Evolutionary conservation across 2,888 invertebrate genomes (phyloP).

Genomic region (Branchellion lobata): DNA sequence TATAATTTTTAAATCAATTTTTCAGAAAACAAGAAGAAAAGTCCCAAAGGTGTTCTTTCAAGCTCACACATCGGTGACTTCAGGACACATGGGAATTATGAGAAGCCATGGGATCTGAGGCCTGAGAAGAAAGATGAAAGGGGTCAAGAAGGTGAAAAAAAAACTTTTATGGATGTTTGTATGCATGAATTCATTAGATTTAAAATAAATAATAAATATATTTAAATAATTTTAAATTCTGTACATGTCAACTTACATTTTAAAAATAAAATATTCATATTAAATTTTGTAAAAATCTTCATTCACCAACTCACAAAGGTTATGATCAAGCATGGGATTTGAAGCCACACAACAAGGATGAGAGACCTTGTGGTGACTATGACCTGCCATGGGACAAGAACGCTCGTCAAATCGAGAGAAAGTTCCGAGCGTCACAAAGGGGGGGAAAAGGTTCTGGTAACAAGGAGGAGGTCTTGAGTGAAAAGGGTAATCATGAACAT

Average conservation of each 20-base stretch:
- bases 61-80: constrained; percentile 37
- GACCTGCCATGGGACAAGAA: constrained; percentile 52
- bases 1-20: no score
- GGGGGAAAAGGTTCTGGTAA: constrained; percentile 20
- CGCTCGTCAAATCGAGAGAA: constrained; percentile 44
- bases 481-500: no score
- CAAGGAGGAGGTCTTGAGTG: neutral
- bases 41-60: neutral
- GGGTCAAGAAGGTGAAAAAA: constrained; percentile 32
- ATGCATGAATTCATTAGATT: no score
- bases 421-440: constrained; percentile 43
- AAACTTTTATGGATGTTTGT: no score
- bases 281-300: neutral
- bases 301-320: constrained; percentile 17
- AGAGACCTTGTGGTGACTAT: constrained; percentile 50
- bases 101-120: constrained; percentile 53
- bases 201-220: no score
- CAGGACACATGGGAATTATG: constrained; percentile 52
- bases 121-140: constrained; percentile 52
- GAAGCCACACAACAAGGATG: constrained; percentile 51
- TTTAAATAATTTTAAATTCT: neutral
- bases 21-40: neutral
- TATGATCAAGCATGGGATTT: constrained; percentile 53
- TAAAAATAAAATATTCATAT: neutral
- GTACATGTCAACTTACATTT: no score